Base-by-base conservation (phyloP, 2,113 vertebrate species). In the Sclerurus mexicanus region DNA sequence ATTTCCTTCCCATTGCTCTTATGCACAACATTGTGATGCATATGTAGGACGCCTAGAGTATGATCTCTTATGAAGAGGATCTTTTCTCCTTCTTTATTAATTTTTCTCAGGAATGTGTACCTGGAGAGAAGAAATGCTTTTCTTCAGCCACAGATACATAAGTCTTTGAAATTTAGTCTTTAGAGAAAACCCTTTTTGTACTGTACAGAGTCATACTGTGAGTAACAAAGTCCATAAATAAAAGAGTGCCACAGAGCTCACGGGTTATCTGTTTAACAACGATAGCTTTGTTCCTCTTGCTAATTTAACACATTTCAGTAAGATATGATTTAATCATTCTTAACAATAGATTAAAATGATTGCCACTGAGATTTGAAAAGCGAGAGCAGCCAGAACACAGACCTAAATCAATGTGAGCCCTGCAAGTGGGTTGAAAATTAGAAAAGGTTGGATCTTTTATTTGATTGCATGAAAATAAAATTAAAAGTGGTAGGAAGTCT, bases 211-310 rank as follows among this genome's bases (percentile, higher is more conserved):
- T 85, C 88, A 89, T 84, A 85, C 93, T 90, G 77, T 89, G 97
- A 95, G 90, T 90, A 97, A 95, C 87, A 93, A 97, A 97, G 89
- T 81, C 76, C 81, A 56, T 94, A 98, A 98, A 97, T 97, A 97
- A 97, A 97, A 90, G 94, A 94, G 74, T 12, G 37, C 31, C 74
- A 93, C 76, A 68, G 22, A 90, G 67, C 94, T 92, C 87, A 94
- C 74, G 85, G 90, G 91, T 96, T 94, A 95, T 92, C 97, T 95
- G 69, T 91, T 97, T 97, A 97, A 97, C 86, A 77, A 76, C 0
- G 5, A 77, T n/a, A 67, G 25, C 35, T 96, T 96, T 96, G 66
- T 95, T 95, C 84, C 91, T 85, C 80, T 90, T 96, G 81, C 62
- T 91, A 71, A 96, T 90, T 95, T 95, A 94, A 93, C 90, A 82